Percentiles rank a stretch among this genome's conserved stretches.
Evolutionary conservation across 2,113 vertebrate genomes (phyloP).

Genomic region (Sterna hirundo): DNA sequence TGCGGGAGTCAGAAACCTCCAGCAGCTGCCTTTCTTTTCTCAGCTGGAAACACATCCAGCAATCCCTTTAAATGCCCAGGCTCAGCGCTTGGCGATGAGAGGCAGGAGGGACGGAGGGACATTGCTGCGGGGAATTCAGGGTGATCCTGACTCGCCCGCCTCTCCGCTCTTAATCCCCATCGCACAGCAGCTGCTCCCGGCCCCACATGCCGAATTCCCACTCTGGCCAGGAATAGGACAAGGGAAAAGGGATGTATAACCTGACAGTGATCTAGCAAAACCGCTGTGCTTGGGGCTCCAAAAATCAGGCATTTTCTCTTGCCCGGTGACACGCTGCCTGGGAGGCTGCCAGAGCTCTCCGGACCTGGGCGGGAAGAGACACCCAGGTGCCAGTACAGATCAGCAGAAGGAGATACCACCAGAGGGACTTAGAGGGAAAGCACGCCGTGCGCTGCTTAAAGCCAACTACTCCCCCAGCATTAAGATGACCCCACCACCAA

Average conservation of each 20-base stretch:
- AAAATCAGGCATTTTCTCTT: background rate
- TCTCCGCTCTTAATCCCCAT: background rate
- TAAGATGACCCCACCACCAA: background rate
- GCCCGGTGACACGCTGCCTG: background rate
- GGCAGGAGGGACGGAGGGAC: background rate
- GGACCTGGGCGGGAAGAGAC: background rate
- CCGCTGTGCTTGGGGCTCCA: background rate
- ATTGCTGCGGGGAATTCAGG: background rate
- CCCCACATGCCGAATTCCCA: accelerated
- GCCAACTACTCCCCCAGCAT: no score
- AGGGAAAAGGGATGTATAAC: background rate
- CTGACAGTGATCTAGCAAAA: background rate
- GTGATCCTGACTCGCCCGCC: background rate
- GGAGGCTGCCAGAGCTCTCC: background rate
- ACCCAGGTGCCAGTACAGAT: accelerated
- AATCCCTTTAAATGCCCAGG: background rate
- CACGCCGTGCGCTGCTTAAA: background rate
- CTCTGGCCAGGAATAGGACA: background rate
- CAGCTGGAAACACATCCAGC: background rate
- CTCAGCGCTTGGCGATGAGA: background rate
- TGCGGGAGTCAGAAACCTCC: background rate
- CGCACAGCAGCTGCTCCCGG: background rate
- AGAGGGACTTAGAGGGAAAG: background rate
- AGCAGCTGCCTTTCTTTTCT: background rate
- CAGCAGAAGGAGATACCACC: background rate